Percentiles rank a stretch among this genome's conserved stretches.
These are phyloP conservation scores for Onthophagus taurus DNA, from an alignment of 1,140 invertebrate species.

Conservation along the genomic window DNA sequence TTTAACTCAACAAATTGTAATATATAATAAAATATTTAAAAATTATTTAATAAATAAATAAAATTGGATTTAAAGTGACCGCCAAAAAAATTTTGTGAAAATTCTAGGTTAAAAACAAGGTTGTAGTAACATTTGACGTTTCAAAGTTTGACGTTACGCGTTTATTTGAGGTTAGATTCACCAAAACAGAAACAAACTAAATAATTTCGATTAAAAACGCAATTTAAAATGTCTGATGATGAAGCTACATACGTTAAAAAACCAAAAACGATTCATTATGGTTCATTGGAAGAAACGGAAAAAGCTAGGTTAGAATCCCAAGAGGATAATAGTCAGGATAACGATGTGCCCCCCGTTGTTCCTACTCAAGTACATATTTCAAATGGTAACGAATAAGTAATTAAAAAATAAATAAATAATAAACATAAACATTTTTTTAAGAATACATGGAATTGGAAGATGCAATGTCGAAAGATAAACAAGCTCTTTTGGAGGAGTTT, in stretches of 20 bases:
- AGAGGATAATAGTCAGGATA: slow-evolving; percentile 46
- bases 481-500: slow-evolving; percentile 86
- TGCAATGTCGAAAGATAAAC: slow-evolving; percentile 77
- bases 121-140: too few species aligned
- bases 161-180: too few species aligned
- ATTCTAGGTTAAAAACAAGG: too few species aligned
- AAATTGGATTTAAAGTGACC: too few species aligned
- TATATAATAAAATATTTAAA: too few species aligned
- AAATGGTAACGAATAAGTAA: slow-evolving; percentile 45
- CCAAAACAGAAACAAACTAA: too few species aligned
- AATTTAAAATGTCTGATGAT: slow-evolving; percentile 83
- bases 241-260: slow-evolving; percentile 66
- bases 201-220: too few species aligned
- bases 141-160: too few species aligned
- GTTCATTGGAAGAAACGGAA: slow-evolving; percentile 76
- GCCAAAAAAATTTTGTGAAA: too few species aligned
- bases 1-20: too few species aligned
- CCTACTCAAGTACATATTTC: slow-evolving; percentile 57
- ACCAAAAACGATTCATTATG: slow-evolving; percentile 74
- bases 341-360: slow-evolving; percentile 37
- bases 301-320: slow-evolving; percentile 42
- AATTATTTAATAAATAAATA: too few species aligned
- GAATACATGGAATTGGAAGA: slow-evolving; percentile 90
- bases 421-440: slow-evolving; percentile 18
- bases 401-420: not conserved